Base-by-base conservation (phyloP, 64 coral and sea anemone genomes). In the Dendronephthya gigantea region DNA sequence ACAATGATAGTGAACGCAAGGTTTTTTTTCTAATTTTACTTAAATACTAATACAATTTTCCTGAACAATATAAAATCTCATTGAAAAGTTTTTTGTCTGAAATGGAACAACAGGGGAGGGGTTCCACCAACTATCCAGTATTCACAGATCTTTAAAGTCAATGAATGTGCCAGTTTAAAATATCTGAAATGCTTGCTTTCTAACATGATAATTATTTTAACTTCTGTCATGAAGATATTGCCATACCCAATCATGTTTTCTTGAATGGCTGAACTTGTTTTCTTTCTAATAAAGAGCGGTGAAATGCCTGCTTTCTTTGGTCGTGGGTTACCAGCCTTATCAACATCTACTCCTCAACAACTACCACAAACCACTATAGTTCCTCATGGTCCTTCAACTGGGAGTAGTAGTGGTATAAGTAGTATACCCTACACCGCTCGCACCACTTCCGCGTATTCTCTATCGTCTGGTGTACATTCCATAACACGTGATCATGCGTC, bases 391-490 rank as follows among this genome's bases (percentile, higher is more conserved):
- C 91, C 90, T 49, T 92, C 91, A 19, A 83, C 85, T 7, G 88
- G 83, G 31, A 96, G 93, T 85, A 96, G 94, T 75, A 93, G 91
- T 75, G 94, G 94, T 25, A 75, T 96, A 31, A 93, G 94, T 33
- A 96, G 89, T 82, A 45, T 90, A n/a, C 85, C 88, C 10, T 84
- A 86, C 22, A 82, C 86, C 23, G 82, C 56, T 39, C 81, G 37
- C 25, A 82, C 74, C 16, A 88, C 84, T 82, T 82, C 84, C 83
- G 82, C 3, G 86, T 85, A 48, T 83, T 85, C 27, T 90, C 91
- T 66, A 89, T 86, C 90, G 19, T 91, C 88, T 69, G 94, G 41
- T 50, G 86, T 85, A 38, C 86, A 93, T 68, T 87, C 70, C 70
- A 56, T 38, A 17, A 82, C 35, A 22, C 69, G 55, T 62, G 55